A percentile compares a stretch with the other conserved stretches of the same genome.
These are phyloP conservation scores for Stenichneumon culpator DNA, from an alignment of 2,888 invertebrate genomes.

Conservation along the genomic window DNA sequence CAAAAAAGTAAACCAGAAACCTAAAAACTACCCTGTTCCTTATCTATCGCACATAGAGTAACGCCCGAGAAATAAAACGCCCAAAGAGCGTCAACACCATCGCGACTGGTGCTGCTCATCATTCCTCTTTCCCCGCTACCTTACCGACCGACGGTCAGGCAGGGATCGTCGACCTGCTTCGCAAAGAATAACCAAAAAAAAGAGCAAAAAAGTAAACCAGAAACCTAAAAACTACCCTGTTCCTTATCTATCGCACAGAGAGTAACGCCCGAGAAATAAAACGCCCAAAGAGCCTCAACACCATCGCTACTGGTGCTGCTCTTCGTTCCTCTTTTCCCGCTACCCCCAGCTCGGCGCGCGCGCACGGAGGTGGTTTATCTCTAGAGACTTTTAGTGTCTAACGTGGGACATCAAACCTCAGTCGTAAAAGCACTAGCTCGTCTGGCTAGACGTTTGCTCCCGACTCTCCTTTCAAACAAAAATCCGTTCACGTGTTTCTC, in stretches of 20 bases:
- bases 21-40: too few relatives aligned
- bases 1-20: too few relatives aligned
- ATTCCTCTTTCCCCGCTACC: too few relatives aligned
- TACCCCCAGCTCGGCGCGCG: background rate
- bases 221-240: too few relatives aligned
- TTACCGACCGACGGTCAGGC: too few relatives aligned
- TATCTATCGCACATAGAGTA: background rate
- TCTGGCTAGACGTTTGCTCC: slow-evolving; percentile 35
- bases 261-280: background rate
- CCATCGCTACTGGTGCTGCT: background rate
- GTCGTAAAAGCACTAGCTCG: slow-evolving; percentile 61
- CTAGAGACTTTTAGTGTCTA: slow-evolving; percentile 53
- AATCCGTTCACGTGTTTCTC: slow-evolving; percentile 22
- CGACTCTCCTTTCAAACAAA: background rate
- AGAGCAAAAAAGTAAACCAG: too few relatives aligned
- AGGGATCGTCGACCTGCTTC: too few relatives aligned
- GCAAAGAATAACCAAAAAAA: too few relatives aligned
- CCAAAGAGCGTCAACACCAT: too few relatives aligned
- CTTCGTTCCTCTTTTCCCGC: background rate
- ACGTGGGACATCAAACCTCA: slow-evolving; percentile 59
- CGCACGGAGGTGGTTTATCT: slow-evolving; percentile 43
- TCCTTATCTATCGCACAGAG: too few relatives aligned
- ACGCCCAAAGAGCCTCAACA: background rate
- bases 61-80: too few relatives aligned
- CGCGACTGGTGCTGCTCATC: too few relatives aligned